Base-by-base conservation (phyloP, 2,888 invertebrate genomes). In the Congeria kusceri region DNA sequence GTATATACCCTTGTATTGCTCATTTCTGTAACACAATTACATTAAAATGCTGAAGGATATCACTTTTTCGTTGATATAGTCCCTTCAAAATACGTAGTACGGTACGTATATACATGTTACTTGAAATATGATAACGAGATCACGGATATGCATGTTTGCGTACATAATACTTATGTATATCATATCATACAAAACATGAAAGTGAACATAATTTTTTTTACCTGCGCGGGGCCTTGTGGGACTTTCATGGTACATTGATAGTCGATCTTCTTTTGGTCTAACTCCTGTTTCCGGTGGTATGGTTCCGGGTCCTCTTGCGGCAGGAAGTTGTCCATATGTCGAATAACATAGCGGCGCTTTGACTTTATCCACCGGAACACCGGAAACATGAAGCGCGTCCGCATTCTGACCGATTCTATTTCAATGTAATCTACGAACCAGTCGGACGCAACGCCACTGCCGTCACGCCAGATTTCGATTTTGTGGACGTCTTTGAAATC, bases 351-450 rank as follows among this genome's bases (percentile, higher is more conserved):
- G 23, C 87, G 89, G 15, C 81, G 75, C 57, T 91, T 80, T 0
- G 92, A 78, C 47, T 89, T 86, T 63, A 94, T 90, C 94, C 94
- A 94, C 9, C 93, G 88, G 73, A 93, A 86, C 3, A 94, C 86
- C 1, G 94, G 94, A 74, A 92, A 92, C 57, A 90, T 82, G 66
- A 80, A 90, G 13, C 73, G 83, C 46, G 83, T 70, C 29, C 84
- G 83, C 23, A 79, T 83, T 15, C 67, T 53, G 18, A 79, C 56
- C 53, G 87, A 82, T 59, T 89, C 86, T 0, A 92, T 86, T 9
- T 86, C 81, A 15, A 92, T 84, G n/a, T 83, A 87, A 62, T 92
- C 91, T n/a, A 91, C 86, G 65, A 85, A 94, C 94, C 94, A 94
- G 66, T 92, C 90, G 56, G 90, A 88, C 0, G 84, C 89, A 1